Evolutionary conservation across 2,888 invertebrate genomes (phyloP), one percentile per base, ranked within the genome.

Genomic region (Zhengitettix transpicula): DNA sequence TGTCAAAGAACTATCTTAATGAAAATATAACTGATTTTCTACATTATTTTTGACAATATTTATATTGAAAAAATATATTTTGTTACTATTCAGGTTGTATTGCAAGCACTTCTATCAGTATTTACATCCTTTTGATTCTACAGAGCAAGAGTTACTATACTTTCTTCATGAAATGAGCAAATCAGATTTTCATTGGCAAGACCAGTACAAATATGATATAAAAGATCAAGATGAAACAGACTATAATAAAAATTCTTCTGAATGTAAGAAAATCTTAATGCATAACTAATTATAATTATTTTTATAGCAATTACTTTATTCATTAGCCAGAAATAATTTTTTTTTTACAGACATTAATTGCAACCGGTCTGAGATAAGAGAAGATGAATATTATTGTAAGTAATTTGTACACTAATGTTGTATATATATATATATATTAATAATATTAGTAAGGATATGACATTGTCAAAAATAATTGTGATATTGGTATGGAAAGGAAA

Each of bases 41-140:
- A 17, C 5, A 42, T n/a, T 58, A 16, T 28, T 28, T 28, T 5
- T 28, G 28, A 28, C 28, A 28, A 28, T 28, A 28, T 28, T 28
- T 28, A 28, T 28, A 5, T 28, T 28, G 28, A 5, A 28, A 28
- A 28, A 28, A 28, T 28, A 28, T 28, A 16, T 53, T 28, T 28
- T 28, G 28, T 28, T 62, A 61, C 61, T 58, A 69, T 68, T 14
- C 70, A 87, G 87, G 88, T 85, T 89, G 0, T 92, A 91, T 71
- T 92, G 92, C 71, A 87, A 87, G 68, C 91, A 88, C 69, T 89
- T 89, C 70, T 89, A 90, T 68, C 74, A 87, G 58, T 86, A 87
- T 70, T 85, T 84, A 0, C 87, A 87, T 67, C 84, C 85, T 68
- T 87, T 85, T 61, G 74, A 77, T 10, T 81, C 79, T n/a, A 79